A percentile compares a stretch with the other conserved stretches of the same genome.
These are phyloP conservation scores for Hipposideros larvatus DNA, from an alignment of 2,797 vertebrate genomes.

Conservation along the genomic window DNA sequence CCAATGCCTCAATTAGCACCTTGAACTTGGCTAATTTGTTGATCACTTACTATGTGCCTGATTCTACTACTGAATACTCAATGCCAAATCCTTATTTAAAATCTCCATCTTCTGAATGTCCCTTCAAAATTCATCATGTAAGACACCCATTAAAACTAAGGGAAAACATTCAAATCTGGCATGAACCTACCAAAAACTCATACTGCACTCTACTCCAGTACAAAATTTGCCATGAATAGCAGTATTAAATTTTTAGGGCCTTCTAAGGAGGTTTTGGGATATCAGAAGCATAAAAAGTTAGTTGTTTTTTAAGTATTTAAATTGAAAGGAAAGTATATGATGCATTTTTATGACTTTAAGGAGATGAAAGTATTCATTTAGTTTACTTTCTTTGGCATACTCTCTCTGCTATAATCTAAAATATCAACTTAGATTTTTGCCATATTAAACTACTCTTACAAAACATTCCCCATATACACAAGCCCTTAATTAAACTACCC, in stretches of 20 bases:
- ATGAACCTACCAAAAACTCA: not conserved
- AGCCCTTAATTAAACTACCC: not conserved
- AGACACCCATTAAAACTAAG: constrained; percentile 23
- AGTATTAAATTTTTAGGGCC: not conserved
- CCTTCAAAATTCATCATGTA: constrained; percentile 18
- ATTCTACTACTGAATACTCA: not conserved
- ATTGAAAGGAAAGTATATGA: constrained; percentile 26
- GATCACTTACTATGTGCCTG: not conserved
- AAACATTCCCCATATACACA: constrained; percentile 31
- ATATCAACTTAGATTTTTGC: not conserved
- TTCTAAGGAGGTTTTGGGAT: not conserved
- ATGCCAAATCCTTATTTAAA: not conserved
- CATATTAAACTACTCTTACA: not conserved
- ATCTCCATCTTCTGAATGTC: not conserved
- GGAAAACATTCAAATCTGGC: not conserved
- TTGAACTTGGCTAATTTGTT: not conserved
- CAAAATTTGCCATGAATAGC: not conserved
- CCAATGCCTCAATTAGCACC: not conserved
- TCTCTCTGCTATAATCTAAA: not conserved
- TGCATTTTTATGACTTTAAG: constrained; percentile 52
- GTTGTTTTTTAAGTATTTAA: constrained; percentile 50
- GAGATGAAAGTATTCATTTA: constrained; percentile 10
- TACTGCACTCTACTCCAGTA: not conserved
- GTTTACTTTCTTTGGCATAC: not conserved
- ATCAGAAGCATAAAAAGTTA: constrained; percentile 11